Evolutionary conservation across 2,888 invertebrate species (phyloP).

Genomic region (Carabus problematicus): DNA sequence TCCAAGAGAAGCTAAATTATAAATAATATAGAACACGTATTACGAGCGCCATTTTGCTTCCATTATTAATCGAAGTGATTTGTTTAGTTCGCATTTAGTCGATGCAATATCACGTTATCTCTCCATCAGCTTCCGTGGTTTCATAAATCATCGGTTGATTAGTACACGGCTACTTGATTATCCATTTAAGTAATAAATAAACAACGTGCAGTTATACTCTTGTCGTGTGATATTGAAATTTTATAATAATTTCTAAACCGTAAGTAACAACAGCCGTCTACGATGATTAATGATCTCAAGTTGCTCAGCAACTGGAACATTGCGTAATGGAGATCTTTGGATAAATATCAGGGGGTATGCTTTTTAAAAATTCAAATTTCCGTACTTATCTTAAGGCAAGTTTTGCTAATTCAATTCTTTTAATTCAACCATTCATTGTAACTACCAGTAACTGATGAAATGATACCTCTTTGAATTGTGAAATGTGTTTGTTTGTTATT

Average conservation of each 20-base stretch:
- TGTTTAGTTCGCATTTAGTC: too few species aligned
- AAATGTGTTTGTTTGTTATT: too few species aligned
- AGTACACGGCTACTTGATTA: slow-evolving; percentile 17
- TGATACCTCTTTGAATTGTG: too few species aligned
- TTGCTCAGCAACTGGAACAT: not conserved
- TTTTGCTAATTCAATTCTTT: not conserved
- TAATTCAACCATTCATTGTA: too few species aligned
- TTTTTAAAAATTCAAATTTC: slow-evolving; percentile 2
- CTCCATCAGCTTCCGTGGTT: slow-evolving; percentile 14
- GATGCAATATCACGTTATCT: too few species aligned
- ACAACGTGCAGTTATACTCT: not conserved
- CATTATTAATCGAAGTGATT: too few species aligned
- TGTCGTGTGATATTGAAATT: slow-evolving; percentile 23
- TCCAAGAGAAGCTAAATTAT: too few species aligned
- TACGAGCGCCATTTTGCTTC: too few species aligned
- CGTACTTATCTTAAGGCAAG: not conserved
- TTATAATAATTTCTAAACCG: slow-evolving; percentile 19
- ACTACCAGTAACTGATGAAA: too few species aligned
- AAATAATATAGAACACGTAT: too few species aligned
- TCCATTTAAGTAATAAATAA: slow-evolving; percentile 18
- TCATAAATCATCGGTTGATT: slow-evolving; percentile 30
- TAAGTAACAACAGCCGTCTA: slow-evolving; percentile 17
- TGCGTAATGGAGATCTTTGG: not conserved
- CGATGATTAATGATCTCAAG: slow-evolving; percentile 1
- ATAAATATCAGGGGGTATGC: not conserved